Evolutionary conservation across 2,888 invertebrate species (phyloP).

Genomic region (Creontiades dilutus): DNA sequence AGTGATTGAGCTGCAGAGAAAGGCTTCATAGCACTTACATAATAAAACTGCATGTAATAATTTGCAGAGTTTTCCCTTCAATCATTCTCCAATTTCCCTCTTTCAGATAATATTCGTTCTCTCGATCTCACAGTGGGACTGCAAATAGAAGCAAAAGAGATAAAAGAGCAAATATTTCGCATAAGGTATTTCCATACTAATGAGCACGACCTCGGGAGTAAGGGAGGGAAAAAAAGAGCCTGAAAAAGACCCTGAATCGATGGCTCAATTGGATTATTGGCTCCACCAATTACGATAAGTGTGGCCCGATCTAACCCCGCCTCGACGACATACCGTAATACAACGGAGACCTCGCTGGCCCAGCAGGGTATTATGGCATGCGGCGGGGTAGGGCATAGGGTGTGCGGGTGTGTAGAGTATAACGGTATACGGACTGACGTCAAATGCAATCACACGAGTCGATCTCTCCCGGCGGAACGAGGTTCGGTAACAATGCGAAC

Average conservation of each 20-base stretch:
- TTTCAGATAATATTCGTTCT: no score
- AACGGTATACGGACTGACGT: background rate
- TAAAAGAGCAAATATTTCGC: background rate
- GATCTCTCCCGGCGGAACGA: background rate
- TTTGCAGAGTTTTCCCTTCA: no score
- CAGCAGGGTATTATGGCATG: background rate
- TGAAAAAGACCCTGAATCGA: background rate
- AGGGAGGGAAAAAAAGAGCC: background rate
- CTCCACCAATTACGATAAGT: slow-evolving; percentile 25
- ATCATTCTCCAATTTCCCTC: no score
- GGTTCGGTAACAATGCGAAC: slow-evolving; percentile 9
- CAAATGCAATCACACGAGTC: slow-evolving; percentile 30
- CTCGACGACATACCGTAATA: background rate
- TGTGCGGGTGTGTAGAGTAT: background rate
- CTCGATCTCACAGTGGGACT: background rate
- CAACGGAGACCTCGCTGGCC: background rate
- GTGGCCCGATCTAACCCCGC: background rate
- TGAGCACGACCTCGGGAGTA: background rate
- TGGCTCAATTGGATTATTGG: slow-evolving; percentile 12
- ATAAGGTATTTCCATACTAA: slow-evolving; percentile 22
- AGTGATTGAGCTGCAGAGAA: no score
- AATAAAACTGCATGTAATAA: no score
- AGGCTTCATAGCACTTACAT: no score
- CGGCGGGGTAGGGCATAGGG: background rate
- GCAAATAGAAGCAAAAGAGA: background rate